Conservation (phyloP, 1,140 invertebrate species). For the Prorops nasuta region DNA sequence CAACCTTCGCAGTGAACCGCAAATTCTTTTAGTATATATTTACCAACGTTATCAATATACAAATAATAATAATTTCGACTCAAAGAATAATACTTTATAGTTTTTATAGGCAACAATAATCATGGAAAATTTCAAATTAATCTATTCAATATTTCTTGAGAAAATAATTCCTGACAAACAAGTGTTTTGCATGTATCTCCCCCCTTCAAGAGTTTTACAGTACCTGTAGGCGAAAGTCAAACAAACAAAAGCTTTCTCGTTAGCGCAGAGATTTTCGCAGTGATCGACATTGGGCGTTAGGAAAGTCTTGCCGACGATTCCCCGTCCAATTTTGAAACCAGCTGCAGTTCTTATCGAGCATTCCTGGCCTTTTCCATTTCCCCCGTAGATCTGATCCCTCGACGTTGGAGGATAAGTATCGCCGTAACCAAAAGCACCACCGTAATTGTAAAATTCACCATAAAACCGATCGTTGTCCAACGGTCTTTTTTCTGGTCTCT, state of each 20-base stretch:
- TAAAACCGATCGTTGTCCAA: conserved; percentile 19
- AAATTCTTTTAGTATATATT: too few relatives aligned
- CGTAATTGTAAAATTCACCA: conserved; percentile 35
- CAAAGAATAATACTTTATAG: too few relatives aligned
- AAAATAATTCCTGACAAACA: too few relatives aligned
- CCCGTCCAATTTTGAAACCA: conserved; percentile 69
- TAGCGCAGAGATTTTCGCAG: conserved; percentile 71
- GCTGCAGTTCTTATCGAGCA: conserved; percentile 72
- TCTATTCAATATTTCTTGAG: too few relatives aligned
- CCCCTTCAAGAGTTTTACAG: background rate
- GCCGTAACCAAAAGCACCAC: conserved; percentile 40
- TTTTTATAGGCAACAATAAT: too few relatives aligned
- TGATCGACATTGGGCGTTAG: conserved; percentile 67
- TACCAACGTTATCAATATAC: too few relatives aligned
- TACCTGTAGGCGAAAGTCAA: conserved; percentile 74
- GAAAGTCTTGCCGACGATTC: conserved; percentile 64
- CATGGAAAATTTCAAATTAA: too few relatives aligned
- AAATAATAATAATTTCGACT: too few relatives aligned
- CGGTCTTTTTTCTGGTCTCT: background rate
- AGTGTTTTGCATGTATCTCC: too few relatives aligned
- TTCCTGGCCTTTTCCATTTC: conserved; percentile 21
- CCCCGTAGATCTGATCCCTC: conserved; percentile 22
- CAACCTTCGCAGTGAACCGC: too few relatives aligned
- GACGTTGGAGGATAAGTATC: conserved; percentile 30
- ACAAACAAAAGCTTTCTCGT: conserved; percentile 70